phyloP scores from a whole-genome alignment of 2,888 invertebrate genomes.

The Cephalotes varians region DNA sequence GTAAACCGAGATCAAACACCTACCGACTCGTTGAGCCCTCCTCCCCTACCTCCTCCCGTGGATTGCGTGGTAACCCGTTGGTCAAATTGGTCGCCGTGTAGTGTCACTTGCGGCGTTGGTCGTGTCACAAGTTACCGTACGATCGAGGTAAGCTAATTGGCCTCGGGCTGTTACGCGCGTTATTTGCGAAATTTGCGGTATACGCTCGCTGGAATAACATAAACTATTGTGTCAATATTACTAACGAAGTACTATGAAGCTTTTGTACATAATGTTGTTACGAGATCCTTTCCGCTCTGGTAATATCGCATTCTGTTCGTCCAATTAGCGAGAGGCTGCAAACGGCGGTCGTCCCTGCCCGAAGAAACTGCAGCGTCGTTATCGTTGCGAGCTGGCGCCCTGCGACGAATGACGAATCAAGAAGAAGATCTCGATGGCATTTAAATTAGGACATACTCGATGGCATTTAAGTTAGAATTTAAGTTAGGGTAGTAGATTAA shows the following conservation, averaged over 20 bases:
- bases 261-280: neutral
- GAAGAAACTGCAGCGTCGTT: conserved; percentile 87
- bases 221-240: neutral
- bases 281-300: neutral
- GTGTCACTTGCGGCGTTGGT: conserved; percentile 92
- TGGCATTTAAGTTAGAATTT: conserved; percentile 18
- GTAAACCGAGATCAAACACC: conserved; percentile 4
- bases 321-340: conserved; percentile 86
- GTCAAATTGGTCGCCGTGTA: conserved; percentile 95
- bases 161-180: neutral
- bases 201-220: neutral
- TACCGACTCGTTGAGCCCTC: conserved; percentile 38
- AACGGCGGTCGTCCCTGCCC: conserved; percentile 90
- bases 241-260: neutral
- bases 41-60: conserved; percentile 77
- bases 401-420: conserved; percentile 77
- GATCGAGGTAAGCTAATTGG: conserved; percentile 86
- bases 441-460: conserved; percentile 1
- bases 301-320: neutral
- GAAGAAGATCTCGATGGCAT: neutral
- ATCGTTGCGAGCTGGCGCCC: conserved; percentile 87
- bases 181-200: neutral
- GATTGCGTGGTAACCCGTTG: conserved; percentile 93
- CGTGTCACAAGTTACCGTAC: conserved; percentile 89
- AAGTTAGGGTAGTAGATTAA: neutral